Evolutionary conservation across 1,140 invertebrate species (phyloP).

Genomic region (Cyrtorhinus lividipennis): DNA sequence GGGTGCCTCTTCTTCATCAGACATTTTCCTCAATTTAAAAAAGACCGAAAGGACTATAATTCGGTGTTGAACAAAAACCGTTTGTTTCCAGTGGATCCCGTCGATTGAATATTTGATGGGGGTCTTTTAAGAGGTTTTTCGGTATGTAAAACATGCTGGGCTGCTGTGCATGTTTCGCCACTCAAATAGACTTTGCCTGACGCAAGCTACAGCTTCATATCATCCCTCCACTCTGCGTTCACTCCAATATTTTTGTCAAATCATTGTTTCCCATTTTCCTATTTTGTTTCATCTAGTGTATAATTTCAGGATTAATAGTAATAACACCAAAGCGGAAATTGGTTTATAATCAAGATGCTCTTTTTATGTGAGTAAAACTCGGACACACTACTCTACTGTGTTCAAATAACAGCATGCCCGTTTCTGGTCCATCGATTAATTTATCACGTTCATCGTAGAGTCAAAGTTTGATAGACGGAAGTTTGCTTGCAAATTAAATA

Average conservation of each 20-base stretch:
- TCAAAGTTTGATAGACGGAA: neutral
- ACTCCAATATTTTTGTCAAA: neutral
- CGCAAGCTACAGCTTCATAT: neutral
- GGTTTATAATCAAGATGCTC: neutral
- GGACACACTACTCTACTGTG: neutral
- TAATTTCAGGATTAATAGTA: constrained; percentile 16
- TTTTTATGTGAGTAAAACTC: neutral
- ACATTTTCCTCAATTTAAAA: no score
- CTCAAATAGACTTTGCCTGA: neutral
- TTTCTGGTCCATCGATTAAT: neutral
- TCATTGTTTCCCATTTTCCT: neutral
- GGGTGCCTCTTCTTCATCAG: no score
- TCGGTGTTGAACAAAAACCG: no score
- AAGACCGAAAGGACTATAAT: no score
- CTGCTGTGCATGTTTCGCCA: neutral
- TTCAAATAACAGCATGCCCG: no score
- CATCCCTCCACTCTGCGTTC: neutral
- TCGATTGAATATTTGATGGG: neutral
- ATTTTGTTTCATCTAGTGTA: neutral
- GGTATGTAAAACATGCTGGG: constrained; percentile 1
- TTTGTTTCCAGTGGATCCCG: constrained; percentile 4
- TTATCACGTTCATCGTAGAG: neutral
- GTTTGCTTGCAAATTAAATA: neutral
- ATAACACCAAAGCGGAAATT: neutral
- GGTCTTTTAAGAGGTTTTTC: constrained; percentile 1